Base-by-base conservation (phyloP, 2,113 vertebrate genomes). In the Clarias magur region DNA sequence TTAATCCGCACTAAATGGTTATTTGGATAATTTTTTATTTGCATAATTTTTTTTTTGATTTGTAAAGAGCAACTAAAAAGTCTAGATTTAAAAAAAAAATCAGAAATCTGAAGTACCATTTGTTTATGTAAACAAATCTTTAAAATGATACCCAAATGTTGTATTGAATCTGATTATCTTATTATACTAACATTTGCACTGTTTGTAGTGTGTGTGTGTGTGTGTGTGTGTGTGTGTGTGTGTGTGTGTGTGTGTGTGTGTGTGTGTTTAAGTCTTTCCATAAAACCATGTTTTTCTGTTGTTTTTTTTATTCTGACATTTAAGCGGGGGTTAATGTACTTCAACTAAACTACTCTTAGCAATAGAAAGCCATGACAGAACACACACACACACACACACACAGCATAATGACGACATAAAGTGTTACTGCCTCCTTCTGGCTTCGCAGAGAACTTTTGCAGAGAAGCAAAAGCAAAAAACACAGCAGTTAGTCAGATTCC, bases 371-470 rank as follows among this genome's bases (percentile, higher is more conserved):
- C 6, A 30, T 16, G 15, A 70, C 65, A 68, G 15, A 30, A 70
- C 6, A 34, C 67, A 67, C 63, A 70, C 67, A 67, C 63, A 23
- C 57, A 59, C 57, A 23, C 63, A 67, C 65, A 67, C 65, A 67
- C 6, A 34, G 12, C 16, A 38, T 19, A 17, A 73, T 72, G 34
- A 72, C 42, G 17, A 53, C n/a, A 25, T n/a, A n/a, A 76, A 15
- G 25, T 56, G 48, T 53, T 54, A 8, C 75, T 78, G 75, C 75
- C 75, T 78, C 75, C 75, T 56, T 78, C 48, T 78, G 75, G 75
- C 25, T 48, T 78, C 42, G n/a, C 25, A 15, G 23, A 76, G 48
- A n/a, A n/a, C n/a, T 75, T 48, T 48, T 25, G 48, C 72, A 78
- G 48, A 12, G 16, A 56, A 3, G 13, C 16, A 34, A 19, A 34